A percentile compares a stretch with the other conserved stretches of the same genome.
These are phyloP conservation scores for Heliconius sara DNA, from an alignment of 2,888 invertebrate species.

Conservation along the genomic window DNA sequence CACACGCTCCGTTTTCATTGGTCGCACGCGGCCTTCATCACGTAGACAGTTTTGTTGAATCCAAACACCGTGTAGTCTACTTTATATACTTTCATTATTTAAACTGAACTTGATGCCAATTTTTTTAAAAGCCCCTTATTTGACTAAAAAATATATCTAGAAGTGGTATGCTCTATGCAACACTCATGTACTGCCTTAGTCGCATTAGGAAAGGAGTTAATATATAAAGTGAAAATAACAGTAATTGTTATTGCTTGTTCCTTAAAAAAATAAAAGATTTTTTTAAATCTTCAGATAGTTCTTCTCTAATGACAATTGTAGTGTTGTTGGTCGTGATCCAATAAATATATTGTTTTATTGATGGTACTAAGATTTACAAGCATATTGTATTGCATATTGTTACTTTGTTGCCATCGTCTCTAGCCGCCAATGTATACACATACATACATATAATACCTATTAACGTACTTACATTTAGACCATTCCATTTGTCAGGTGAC, in stretches of 20 bases:
- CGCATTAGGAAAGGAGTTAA: no score
- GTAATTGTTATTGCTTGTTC: neutral
- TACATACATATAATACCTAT: neutral
- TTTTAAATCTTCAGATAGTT: neutral
- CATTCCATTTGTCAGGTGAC: neutral
- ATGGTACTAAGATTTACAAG: neutral
- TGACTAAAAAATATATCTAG: neutral
- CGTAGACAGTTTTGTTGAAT: constrained; percentile 52
- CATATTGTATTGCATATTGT: neutral
- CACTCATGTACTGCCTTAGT: no score
- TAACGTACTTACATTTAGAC: no score
- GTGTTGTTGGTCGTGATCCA: neutral
- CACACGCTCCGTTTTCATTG: constrained; percentile 57
- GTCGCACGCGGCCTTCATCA: constrained; percentile 62
- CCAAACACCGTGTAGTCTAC: constrained; percentile 25
- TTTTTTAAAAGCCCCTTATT: neutral
- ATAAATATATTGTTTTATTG: neutral
- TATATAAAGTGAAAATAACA: neutral
- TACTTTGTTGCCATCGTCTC: neutral
- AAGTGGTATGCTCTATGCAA: no score
- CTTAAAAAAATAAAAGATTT: neutral
- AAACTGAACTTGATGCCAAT: neutral
- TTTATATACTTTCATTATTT: constrained; percentile 10
- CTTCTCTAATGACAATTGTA: neutral
- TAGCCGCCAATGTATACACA: neutral